phyloP scores from a whole-genome alignment of 2,797 vertebrate genomes.

The Mormyrus proboscirostris region DNA sequence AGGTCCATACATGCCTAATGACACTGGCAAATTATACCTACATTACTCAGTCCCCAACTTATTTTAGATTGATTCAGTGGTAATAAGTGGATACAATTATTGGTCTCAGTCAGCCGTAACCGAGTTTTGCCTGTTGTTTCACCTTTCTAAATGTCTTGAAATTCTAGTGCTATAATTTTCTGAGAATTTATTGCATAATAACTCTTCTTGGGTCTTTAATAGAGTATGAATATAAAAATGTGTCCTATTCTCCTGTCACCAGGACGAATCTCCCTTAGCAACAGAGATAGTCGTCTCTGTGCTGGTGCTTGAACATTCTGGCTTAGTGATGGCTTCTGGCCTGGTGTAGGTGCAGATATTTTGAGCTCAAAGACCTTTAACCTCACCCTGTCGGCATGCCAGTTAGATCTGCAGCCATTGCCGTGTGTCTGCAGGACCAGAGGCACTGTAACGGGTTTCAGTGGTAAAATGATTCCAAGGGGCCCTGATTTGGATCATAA shows the following conservation, averaged over 20 bases:
- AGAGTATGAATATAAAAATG: not conserved
- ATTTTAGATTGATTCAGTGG: not conserved
- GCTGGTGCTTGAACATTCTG: constrained; percentile 14
- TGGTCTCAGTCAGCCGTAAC: not conserved
- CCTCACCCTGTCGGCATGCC: constrained; percentile 63
- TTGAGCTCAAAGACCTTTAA: constrained; percentile 44
- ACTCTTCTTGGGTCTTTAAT: not conserved
- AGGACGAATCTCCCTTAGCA: not conserved
- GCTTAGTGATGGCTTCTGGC: not conserved
- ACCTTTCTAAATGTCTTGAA: constrained; percentile 10
- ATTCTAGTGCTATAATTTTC: not conserved
- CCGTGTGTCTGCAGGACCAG: constrained; percentile 45
- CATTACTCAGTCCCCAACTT: not conserved
- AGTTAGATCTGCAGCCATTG: constrained; percentile 47
- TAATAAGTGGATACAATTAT: not conserved
- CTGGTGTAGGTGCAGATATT: constrained; percentile 51
- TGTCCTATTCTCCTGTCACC: not conserved
- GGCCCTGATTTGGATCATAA: not conserved
- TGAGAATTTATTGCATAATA: not conserved
- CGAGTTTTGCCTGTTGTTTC: not conserved
- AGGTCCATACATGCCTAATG: not conserved
- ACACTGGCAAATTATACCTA: not conserved
- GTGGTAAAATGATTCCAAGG: not conserved
- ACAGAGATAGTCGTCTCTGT: not conserved
- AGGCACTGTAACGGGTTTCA: not conserved